Evolutionary conservation across 2,888 invertebrate species (phyloP), one percentile per base, ranked within the genome.

Genomic region (Epinotia brunnichana): DNA sequence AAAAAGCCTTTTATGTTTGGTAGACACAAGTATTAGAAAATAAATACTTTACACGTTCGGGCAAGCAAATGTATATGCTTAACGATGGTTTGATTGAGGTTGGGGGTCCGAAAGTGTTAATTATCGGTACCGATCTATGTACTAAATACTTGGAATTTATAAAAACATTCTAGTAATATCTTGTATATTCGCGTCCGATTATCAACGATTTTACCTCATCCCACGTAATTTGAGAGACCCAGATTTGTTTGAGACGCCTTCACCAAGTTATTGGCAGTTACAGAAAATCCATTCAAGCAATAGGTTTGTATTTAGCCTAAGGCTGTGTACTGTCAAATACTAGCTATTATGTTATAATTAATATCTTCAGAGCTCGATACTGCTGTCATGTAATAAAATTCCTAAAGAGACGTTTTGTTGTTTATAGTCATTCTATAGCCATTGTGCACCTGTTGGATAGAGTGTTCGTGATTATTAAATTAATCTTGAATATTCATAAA

Each of bases 361-460:
- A 61, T 72, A 68, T 67, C 72, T 72, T 72, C 39, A 56, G 10
- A 61, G 67, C 60, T 44, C 48, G 60, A 64, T 64, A 59, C 59
- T 66, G 53, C 61, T 72, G 67, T 67, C 60, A 66, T 62, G 61
- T 35, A 21, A 66, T 56, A 66, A 66, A 68, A 54, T 68, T 51
- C 56, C 54, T 62, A 62, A 62, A 54, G 54, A 62, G 41, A 39
- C 15, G 48, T 48, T 68, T 56, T 29, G 62, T 56, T 72, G 72
- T 72, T 71, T 67, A 72, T 56, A 51, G 61, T 57, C 35, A 21
- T 56, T 61, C 61, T 53, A 51, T 56, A 39, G 44, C 15, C 17
- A 39, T 51, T 60, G 19, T 24, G 10, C 19, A 56, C 53, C 44
- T 19, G 29, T 29, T 56, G 29, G n/a, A 17, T 54, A 41, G 19